These are phyloP conservation scores for Macroglossus sobrinus DNA, from an alignment of 2,113 vertebrate species.

Conservation along the genomic window DNA sequence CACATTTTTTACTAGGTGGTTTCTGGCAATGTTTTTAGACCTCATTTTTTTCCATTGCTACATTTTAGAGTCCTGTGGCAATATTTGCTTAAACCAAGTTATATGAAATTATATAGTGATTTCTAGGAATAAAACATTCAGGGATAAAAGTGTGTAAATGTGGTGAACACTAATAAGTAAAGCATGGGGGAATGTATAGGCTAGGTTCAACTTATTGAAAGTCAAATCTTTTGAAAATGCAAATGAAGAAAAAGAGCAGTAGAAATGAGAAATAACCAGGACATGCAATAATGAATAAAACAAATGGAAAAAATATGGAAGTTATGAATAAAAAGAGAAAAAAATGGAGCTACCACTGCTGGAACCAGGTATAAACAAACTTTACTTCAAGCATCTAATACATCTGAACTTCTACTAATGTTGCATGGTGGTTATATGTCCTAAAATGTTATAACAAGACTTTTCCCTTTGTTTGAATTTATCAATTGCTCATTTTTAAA, in stretches of 20 bases:
- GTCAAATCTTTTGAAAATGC: neutral
- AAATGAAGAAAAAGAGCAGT: neutral
- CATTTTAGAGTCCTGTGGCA: neutral
- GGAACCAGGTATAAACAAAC: neutral
- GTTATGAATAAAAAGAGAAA: neutral
- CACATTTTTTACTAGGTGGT: neutral
- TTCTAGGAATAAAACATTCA: neutral
- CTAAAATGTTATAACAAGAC: neutral
- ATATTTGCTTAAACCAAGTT: slow-evolving; percentile 15
- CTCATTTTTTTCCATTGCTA: neutral
- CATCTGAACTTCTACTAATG: neutral
- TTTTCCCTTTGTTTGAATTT: neutral
- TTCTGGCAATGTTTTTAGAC: neutral
- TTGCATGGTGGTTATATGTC: neutral
- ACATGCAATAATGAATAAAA: neutral
- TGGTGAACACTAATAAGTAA: neutral
- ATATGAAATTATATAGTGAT: neutral
- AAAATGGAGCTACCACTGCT: neutral
- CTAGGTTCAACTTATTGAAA: neutral
- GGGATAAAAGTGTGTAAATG: neutral
- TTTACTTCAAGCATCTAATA: neutral
- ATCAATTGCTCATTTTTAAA: neutral
- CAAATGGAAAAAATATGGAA: neutral
- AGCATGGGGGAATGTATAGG: neutral
- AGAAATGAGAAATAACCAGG: neutral